Base-by-base conservation (phyloP, 2,888 invertebrate species). In the Drosophila kuntzei region DNA sequence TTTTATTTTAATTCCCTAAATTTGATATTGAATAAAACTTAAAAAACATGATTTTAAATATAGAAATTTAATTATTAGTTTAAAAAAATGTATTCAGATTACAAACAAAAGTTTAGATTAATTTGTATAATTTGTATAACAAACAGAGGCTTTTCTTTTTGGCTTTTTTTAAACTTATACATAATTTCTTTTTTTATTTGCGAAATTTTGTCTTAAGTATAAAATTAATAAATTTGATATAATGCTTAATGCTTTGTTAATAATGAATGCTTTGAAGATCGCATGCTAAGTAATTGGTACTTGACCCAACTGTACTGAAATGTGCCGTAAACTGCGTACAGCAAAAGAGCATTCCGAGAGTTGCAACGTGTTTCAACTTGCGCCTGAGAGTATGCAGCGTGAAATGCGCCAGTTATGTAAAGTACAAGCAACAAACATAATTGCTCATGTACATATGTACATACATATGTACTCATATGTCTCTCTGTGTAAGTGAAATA, bases 361-460 rank as follows among this genome's bases (percentile, higher is more conserved):
- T 51, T 37, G 29, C 12, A 39, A 47, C 54, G 47, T 14, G 59
- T 61, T 68, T 67, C 62, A 60, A 54, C 57, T 68, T 70, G 62
- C 67, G 58, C 72, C 49, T n/a, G 36, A 64, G 78, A 71, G 74
- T 80, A 74, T 74, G 71, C 65, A 70, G 59, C 44, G 47, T 59
- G 29, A 69, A 76, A 76, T 65, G 60, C 60, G 76, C 44, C 53
- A 57, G 61, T 43, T 78, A 65, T 72, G 70, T 43, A 63, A 60
- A 65, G 66, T 36, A 44, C 36, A 63, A 49, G 62, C 41, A 63
- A 59, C 64, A 65, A 63, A 61, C 57, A 70, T 80, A 70, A 78
- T 69, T 78, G 70, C 39, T 39, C 36, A 3, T 22, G 22, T 22
- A 5, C 25, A 25, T 27, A 27, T 27, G 27, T 27, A 2, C 2